Percentiles rank a stretch among this genome's conserved stretches.
phyloP scores from a whole-genome alignment of 2,888 invertebrate species.

The Agonopterix alstromeriana region DNA sequence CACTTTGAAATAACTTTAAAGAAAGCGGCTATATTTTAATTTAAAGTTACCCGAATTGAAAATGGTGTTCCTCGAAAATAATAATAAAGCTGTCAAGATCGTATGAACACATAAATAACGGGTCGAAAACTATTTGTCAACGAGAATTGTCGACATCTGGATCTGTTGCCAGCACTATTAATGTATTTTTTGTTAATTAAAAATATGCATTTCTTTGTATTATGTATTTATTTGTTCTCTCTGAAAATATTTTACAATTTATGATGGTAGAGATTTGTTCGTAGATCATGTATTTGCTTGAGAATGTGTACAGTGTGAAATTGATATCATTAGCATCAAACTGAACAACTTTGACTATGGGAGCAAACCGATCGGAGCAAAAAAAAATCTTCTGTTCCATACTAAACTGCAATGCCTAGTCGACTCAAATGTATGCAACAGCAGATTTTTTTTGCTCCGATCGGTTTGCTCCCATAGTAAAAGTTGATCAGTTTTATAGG shows the following conservation, averaged over 20 bases:
- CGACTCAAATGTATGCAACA: no score
- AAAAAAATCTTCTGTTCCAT: no score
- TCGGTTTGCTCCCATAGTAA: no score
- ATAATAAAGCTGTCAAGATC: constrained; percentile 43
- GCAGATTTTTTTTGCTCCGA: no score
- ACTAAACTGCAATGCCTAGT: no score
- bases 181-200: constrained; percentile 18
- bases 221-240: not conserved
- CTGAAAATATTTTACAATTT: not conserved
- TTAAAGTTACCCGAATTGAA: constrained; percentile 17
- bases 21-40: constrained; percentile 14
- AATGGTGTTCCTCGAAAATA: constrained; percentile 13
- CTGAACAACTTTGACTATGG: no score
- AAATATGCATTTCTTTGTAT: constrained; percentile 13
- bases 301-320: no score
- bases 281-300: no score
- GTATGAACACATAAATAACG: constrained; percentile 30
- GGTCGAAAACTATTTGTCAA: constrained; percentile 37
- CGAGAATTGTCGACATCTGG: constrained; percentile 32
- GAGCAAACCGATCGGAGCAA: no score
- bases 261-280: not conserved
- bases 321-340: no score
- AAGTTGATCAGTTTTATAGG: no score
- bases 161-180: constrained; percentile 23
- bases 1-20: not conserved